Base-by-base conservation (phyloP, 2,888 invertebrate species). In the Malachius bipustulatus region DNA sequence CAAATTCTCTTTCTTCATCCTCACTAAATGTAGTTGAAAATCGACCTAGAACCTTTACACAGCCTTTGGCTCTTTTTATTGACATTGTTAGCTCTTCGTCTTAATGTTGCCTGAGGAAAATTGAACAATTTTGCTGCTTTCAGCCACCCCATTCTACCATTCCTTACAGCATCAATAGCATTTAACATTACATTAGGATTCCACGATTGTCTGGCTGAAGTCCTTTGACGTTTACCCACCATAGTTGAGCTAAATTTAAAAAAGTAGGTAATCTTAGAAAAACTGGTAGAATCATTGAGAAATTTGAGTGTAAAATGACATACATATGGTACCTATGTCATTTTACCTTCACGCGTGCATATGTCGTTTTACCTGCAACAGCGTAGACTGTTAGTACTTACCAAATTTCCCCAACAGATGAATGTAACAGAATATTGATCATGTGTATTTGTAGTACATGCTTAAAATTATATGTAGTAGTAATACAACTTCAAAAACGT, bases 131-230 rank as follows among this genome's bases (percentile, higher is more conserved):
- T 34, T 3, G 16, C 37, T 4, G 34, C 27, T 9, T 10, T 6
- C 6, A 27, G 6, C 27, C 24, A 52, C 51, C 15, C 54, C 52
- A 1, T 29, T 52, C 11, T 11, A n/a, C 6, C n/a, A 28, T 11
- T 28, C 6, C 29, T 8, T 9, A 28, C 29, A n/a, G 12, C 51
- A 45, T 13, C 43, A 48, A 14, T 19, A 19, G n/a, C n/a, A n/a
- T 19, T 19, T n/a, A n/a, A n/a, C 24, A 19, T 19, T 19, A n/a
- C 24, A 8, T n/a, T n/a, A n/a, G n/a, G n/a, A n/a, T 8, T 19
- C 24, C 24, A 19, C 6, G 24, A 19, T 19, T 19, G 24, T 19
- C 24, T 19, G 24, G 24, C n/a, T 19, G 24, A 19, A 8, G 24
- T 19, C 24, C 24, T 19, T 19, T 19, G 6, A 19, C n/a, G 24